These are phyloP conservation scores for Pristionchus exspectatus DNA, from an alignment of 2,888 invertebrate species.

Conservation along the genomic window DNA sequence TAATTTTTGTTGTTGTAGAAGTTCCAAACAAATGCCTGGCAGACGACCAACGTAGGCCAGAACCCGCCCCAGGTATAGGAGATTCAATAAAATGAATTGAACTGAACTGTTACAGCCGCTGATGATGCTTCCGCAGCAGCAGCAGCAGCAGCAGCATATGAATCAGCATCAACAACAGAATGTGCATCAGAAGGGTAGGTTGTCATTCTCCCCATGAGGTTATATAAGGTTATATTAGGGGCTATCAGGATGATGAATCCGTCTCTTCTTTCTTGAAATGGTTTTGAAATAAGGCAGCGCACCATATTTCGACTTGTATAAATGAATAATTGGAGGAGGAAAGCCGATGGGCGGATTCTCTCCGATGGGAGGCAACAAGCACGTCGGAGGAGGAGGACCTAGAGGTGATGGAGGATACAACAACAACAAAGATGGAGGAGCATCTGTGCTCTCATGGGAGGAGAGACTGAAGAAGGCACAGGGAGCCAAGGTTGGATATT, in stretches of 20 bases:
- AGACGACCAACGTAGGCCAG: conserved; percentile 39
- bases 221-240: background rate
- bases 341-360: conserved; percentile 45
- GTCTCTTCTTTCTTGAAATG: no score
- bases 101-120: background rate
- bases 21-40: conserved; percentile 47
- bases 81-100: background rate
- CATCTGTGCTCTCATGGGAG: conserved; percentile 65
- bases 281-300: background rate
- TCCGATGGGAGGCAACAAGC: conserved; percentile 44
- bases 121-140: conserved; percentile 34
- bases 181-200: conserved; percentile 41
- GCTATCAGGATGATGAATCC: no score
- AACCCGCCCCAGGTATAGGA: conserved; percentile 29
- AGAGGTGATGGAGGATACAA: background rate
- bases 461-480: conserved; percentile 65
- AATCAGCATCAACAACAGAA: conserved; percentile 23
- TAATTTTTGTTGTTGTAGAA: background rate
- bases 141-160: background rate
- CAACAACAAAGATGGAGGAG: background rate
- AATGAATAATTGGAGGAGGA: background rate
- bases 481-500: conserved; percentile 46
- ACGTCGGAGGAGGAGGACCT: background rate
- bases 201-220: background rate
- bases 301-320: background rate